Evolutionary conservation across 2,113 vertebrate genomes (phyloP).

Genomic region (Alethe castanea): DNA sequence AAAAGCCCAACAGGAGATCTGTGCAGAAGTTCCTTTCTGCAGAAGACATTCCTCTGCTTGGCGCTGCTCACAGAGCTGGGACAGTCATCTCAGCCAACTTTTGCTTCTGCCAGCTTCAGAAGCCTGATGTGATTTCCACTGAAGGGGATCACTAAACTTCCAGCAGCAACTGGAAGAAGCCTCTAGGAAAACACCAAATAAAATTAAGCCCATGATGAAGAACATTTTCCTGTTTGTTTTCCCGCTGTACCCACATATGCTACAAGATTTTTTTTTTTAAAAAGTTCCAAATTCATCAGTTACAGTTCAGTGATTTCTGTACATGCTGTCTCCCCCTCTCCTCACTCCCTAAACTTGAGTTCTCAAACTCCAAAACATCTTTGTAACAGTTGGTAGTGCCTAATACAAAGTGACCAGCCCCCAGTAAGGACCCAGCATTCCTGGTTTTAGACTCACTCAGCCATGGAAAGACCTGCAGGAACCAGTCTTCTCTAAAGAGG

Average conservation of each 20-base stretch:
- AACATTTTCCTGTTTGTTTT: neutral
- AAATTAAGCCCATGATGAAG: neutral
- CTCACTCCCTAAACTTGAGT: neutral
- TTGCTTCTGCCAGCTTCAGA: neutral
- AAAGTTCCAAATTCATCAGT: neutral
- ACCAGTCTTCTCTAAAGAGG: neutral
- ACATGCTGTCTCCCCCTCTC: neutral
- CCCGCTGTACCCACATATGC: neutral
- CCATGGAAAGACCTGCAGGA: neutral
- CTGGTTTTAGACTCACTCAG: neutral
- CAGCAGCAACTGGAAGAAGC: neutral
- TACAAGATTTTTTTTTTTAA: neutral
- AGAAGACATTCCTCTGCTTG: neutral
- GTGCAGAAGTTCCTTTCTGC: neutral
- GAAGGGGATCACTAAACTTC: neutral
- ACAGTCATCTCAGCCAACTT: neutral
- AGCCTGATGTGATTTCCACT: neutral
- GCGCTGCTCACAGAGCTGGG: fast-evolving
- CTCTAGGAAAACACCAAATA: neutral
- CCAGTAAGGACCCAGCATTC: neutral
- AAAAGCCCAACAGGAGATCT: neutral
- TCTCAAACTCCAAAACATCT: neutral
- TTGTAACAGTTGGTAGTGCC: neutral
- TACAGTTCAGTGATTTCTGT: neutral
- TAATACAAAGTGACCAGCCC: neutral